phyloP scores from a whole-genome alignment of 2,888 invertebrate species.

The Ornithoptera alexandrae region DNA sequence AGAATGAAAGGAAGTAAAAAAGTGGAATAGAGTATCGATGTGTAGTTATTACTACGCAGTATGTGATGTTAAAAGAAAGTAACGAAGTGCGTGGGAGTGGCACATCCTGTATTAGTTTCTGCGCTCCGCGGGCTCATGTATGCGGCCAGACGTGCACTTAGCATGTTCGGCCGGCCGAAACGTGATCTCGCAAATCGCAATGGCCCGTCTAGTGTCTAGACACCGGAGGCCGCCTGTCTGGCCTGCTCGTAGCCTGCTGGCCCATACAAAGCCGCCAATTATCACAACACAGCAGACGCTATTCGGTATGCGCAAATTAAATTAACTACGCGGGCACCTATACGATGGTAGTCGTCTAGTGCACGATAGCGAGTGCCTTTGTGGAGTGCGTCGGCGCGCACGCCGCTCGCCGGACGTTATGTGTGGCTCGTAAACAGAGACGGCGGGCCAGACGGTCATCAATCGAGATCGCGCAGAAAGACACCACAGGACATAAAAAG shows the following conservation, averaged over 20 bases:
- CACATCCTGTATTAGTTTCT: conserved; percentile 36
- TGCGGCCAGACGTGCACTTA: conserved; percentile 70
- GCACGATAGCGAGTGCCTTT: conserved; percentile 5
- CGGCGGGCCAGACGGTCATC: conserved; percentile 58
- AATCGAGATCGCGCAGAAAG: conserved; percentile 63
- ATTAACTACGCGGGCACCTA: conserved; percentile 18
- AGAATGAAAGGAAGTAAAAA: neutral
- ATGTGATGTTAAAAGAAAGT: neutral
- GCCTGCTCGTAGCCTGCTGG: conserved; percentile 53
- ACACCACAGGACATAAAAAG: conserved; percentile 61
- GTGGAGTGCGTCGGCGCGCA: conserved; percentile 14
- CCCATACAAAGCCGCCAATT: conserved; percentile 64
- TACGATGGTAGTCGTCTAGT: conserved; percentile 14
- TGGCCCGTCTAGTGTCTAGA: conserved; percentile 62
- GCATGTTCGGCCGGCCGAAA: conserved; percentile 72
- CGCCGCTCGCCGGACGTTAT: conserved; percentile 31
- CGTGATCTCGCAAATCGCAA: conserved; percentile 72
- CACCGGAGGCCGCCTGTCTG: conserved; percentile 64
- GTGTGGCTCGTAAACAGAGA: conserved; percentile 50
- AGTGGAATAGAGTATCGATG: no score
- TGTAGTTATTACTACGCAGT: neutral
- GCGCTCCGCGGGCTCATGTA: conserved; percentile 34
- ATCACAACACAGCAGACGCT: conserved; percentile 44
- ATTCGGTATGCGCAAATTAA: conserved; percentile 25
- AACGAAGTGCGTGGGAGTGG: conserved; percentile 27